Conservation (phyloP, 2,888 invertebrate species). For the Pinctada fucata region DNA sequence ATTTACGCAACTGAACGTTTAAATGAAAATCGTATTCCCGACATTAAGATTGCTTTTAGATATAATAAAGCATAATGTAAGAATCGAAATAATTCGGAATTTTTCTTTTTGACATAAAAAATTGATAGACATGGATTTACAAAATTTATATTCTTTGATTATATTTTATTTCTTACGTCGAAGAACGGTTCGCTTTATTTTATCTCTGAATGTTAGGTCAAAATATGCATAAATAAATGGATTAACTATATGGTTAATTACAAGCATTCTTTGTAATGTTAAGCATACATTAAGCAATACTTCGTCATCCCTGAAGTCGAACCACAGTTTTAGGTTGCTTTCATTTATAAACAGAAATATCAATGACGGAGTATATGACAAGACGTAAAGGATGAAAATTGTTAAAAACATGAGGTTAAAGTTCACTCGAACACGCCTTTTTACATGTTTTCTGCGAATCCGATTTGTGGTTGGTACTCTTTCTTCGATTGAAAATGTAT, state of each 20-base stretch:
- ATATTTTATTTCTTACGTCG: not conserved
- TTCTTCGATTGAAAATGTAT: not conserved
- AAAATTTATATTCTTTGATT: not conserved
- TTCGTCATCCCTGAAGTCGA: not conserved
- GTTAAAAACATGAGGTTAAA: constrained; percentile 26
- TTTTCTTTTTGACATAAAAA: too few relatives aligned
- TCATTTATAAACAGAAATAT: constrained; percentile 18
- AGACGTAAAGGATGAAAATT: constrained; percentile 9
- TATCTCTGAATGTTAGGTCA: constrained; percentile 21
- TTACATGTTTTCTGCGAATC: not conserved
- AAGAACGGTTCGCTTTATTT: not conserved
- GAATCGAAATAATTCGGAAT: too few relatives aligned
- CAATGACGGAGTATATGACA: constrained; percentile 13
- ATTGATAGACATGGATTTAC: not conserved
- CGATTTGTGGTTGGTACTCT: not conserved
- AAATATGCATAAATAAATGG: constrained; percentile 28
- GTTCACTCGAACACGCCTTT: constrained; percentile 16
- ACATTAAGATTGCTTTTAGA: too few relatives aligned
- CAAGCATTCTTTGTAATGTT: constrained; percentile 14
- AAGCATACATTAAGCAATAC: constrained; percentile 7
- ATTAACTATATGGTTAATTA: constrained; percentile 19
- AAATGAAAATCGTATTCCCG: too few relatives aligned
- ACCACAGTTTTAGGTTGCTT: not conserved
- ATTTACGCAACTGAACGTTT: too few relatives aligned
- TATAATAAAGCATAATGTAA: too few relatives aligned